Conservation (phyloP, 2,797 vertebrate species). For the Gallirallus australis region DNA sequence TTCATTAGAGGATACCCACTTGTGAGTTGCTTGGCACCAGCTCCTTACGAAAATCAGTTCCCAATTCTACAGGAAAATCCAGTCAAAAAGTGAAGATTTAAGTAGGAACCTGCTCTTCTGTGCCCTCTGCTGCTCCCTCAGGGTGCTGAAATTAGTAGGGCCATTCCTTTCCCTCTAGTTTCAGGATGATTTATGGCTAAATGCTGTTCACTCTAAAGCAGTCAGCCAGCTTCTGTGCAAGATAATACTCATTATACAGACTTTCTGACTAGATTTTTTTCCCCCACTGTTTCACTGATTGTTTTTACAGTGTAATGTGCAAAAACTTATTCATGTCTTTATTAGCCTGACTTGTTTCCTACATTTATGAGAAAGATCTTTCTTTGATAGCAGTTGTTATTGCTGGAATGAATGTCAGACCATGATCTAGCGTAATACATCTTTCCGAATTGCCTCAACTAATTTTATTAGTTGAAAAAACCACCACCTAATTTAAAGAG, state of each 20-base stretch:
- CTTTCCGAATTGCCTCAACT: slow-evolving; percentile 58
- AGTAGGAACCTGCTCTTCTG: neutral
- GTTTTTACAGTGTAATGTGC: slow-evolving; percentile 65
- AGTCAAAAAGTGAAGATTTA: neutral
- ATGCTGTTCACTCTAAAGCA: slow-evolving; percentile 25
- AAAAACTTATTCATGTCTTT: slow-evolving; percentile 63
- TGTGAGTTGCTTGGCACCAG: neutral
- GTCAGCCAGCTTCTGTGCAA: slow-evolving; percentile 30
- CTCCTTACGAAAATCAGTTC: neutral
- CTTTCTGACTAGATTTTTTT: slow-evolving; percentile 39
- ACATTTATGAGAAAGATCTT: slow-evolving; percentile 45
- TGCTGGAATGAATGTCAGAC: slow-evolving; percentile 64
- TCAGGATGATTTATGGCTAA: slow-evolving; percentile 45
- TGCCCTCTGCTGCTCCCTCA: slow-evolving; percentile 62
- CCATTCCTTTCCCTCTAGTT: neutral
- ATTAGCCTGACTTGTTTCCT: slow-evolving; percentile 71
- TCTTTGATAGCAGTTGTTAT: slow-evolving; percentile 69
- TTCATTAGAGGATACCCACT: neutral
- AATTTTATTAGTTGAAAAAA: slow-evolving; percentile 44
- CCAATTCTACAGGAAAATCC: neutral
- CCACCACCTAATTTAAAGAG: slow-evolving; percentile 20
- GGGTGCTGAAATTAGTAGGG: neutral
- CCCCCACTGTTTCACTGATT: slow-evolving; percentile 39
- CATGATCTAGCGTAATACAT: slow-evolving; percentile 27
- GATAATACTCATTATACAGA: slow-evolving; percentile 55